A percentile compares a stretch with the other conserved stretches of the same genome.
phyloP scores from a whole-genome alignment of 2,888 invertebrate species.

The Silvanus unidentatus region DNA sequence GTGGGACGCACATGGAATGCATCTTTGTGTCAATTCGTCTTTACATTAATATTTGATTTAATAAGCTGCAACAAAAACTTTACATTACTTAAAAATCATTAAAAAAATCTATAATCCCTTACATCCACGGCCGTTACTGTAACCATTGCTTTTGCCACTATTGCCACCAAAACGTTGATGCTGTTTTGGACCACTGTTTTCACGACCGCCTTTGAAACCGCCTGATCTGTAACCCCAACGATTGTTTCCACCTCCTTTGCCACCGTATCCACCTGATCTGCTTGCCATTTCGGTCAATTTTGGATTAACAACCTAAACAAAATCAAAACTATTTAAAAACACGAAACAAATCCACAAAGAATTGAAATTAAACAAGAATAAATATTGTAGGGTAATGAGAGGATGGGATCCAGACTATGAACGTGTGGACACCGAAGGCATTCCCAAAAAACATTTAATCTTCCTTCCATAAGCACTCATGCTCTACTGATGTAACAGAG shows the following conservation, averaged over 20 bases:
- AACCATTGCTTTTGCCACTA: conserved; percentile 16
- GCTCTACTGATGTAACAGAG: conserved; percentile 53
- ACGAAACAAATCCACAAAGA: background rate
- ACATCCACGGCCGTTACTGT: too few relatives aligned
- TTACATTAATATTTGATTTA: too few relatives aligned
- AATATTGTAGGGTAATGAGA: conserved; percentile 45
- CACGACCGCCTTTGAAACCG: conserved; percentile 25
- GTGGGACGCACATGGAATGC: too few relatives aligned
- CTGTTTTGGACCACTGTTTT: conserved; percentile 25
- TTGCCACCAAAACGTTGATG: conserved; percentile 38
- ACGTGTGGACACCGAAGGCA: conserved; percentile 76
- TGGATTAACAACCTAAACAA: conserved; percentile 69
- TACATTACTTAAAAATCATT: too few relatives aligned
- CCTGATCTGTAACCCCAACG: conserved; percentile 41
- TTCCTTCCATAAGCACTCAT: conserved; percentile 74
- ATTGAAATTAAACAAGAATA: conserved; percentile 8
- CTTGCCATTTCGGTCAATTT: conserved; percentile 76
- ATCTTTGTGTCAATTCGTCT: too few relatives aligned
- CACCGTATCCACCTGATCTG: conserved; percentile 55
- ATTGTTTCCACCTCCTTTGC: conserved; percentile 47
- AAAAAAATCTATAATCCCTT: too few relatives aligned
- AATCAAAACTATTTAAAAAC: background rate
- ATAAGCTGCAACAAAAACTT: too few relatives aligned
- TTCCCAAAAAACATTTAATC: conserved; percentile 53
- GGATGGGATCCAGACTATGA: conserved; percentile 69